Conservation (phyloP, 2,888 invertebrate genomes). For the Leptura quadrifasciata region DNA sequence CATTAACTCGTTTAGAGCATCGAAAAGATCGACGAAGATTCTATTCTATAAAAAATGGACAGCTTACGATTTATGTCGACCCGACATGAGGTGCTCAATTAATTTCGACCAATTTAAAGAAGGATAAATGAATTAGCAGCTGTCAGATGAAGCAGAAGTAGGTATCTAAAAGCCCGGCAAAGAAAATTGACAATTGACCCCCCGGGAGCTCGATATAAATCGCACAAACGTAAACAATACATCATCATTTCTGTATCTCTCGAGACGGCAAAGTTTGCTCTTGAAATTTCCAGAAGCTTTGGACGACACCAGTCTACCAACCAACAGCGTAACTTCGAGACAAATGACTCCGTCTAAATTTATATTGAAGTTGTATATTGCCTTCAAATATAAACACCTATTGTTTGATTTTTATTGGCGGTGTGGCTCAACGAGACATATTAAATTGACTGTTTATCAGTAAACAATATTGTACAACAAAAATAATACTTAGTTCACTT, state of each 20-base stretch:
- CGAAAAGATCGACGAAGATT: no score
- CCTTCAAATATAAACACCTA: not conserved
- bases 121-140: slow-evolving; percentile 1
- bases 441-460: no score
- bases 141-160: slow-evolving; percentile 7
- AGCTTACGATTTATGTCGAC: not conserved
- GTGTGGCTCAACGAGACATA: not conserved
- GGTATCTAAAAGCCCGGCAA: not conserved
- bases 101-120: slow-evolving; percentile 3
- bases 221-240: slow-evolving; percentile 17
- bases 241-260: slow-evolving; percentile 25
- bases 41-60: no score
- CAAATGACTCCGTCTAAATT: not conserved
- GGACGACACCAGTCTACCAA: not conserved
- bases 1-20: no score
- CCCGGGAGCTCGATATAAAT: slow-evolving; percentile 22
- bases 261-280: slow-evolving; percentile 18
- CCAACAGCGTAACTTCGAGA: slow-evolving; percentile 2
- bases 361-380: slow-evolving; percentile 5
- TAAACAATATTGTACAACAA: no score
- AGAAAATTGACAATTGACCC: slow-evolving; percentile 22
- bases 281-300: slow-evolving; percentile 20
- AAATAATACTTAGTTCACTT: no score
- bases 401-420: not conserved
- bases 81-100: not conserved